Evolutionary conservation across 2,888 invertebrate genomes (phyloP), one percentile per base, ranked within the genome.

Genomic region (Tachina fera): DNA sequence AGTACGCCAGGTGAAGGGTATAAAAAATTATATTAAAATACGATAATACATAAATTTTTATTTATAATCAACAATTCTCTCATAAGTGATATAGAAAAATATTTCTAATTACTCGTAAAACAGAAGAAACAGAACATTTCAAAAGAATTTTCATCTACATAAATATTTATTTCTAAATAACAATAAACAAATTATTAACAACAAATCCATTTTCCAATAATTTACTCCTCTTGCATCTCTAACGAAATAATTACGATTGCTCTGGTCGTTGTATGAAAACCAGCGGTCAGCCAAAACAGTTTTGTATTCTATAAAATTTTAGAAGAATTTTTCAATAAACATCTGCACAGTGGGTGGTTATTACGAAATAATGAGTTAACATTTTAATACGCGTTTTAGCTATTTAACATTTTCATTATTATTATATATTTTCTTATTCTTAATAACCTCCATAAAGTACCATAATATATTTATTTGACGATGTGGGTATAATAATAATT

Each of bases 101-200:
- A 31, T 31, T 31, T 31, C 31, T 31, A 1, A 31, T 31, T 31
- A 31, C 31, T 31, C 6, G 31, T 61, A 79, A 70, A 84, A 81
- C 53, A 75, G 49, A n/a, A n/a, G n/a, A n/a, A n/a, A n/a, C n/a
- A n/a, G n/a, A n/a, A n/a, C n/a, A n/a, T 84, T 81, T 60, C 49
- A 68, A 16, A 78, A 79, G 53, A 67, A 70, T 43, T 43, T 71
- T 56, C 63, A 16, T 31, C 31, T 6, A 31, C 60, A 70, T 80
- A 80, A 84, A 84, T 76, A 71, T 80, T 71, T 76, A 65, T 84
- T 63, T 78, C 74, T 78, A 78, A 60, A 78, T 78, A 79, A 70
- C 58, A 70, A 83, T 83, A 75, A 60, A 49, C 13, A 45, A 75
- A 70, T 70, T 78, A 70, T 61, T 60, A 78, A 70, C 41, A 82